Evolutionary conservation across 2,113 vertebrate genomes (phyloP), one percentile per base, ranked within the genome.

Genomic region (Psephotus haematonotus): DNA sequence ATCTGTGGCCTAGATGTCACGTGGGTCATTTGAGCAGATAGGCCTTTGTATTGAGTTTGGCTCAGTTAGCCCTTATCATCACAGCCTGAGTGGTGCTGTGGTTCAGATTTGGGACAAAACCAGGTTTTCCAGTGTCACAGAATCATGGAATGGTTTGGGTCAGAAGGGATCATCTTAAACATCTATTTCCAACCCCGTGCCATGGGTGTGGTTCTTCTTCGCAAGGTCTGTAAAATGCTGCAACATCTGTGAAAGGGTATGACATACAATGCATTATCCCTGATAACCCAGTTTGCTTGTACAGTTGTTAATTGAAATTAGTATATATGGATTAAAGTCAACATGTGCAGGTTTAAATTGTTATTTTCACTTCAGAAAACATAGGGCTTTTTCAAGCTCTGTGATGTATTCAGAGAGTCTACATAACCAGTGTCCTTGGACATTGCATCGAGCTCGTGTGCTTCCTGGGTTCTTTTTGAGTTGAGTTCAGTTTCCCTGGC

Each of bases 401-500:
- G 7, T 14, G 19, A 9, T 20, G 9, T 5, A 3, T 31, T 33
- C 23, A 14, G 37, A 16, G 18, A 29, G 31, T 25, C 25, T 39
- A 9, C 17, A 2, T 16, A 37, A 49, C 15, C 46, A 63, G 35
- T 8, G 8, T 43, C 67, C 41, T n/a, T 25, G 28, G 18, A 28
- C 18, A 9, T 43, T 39, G 22, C 37, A 6, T 16, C 0, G 8
- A 53, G 59, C 46, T 41, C 1, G 10, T 12, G 23, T 5, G 33
- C 43, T 43, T 72, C 3, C 0, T 11, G 0, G 17, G 8, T n/a
- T 68, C 22, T 27, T 55, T 49, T 7, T 6, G 5, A 37, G 37
- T 33, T 33, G 13, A 62, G 39, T 18, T 24, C 11, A 8, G 16
- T 41, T 64, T 29, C 19, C 62, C 6, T 24, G 57, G 13, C 33